phyloP scores from a whole-genome alignment of 2,797 vertebrate genomes.

The Chanos chanos region DNA sequence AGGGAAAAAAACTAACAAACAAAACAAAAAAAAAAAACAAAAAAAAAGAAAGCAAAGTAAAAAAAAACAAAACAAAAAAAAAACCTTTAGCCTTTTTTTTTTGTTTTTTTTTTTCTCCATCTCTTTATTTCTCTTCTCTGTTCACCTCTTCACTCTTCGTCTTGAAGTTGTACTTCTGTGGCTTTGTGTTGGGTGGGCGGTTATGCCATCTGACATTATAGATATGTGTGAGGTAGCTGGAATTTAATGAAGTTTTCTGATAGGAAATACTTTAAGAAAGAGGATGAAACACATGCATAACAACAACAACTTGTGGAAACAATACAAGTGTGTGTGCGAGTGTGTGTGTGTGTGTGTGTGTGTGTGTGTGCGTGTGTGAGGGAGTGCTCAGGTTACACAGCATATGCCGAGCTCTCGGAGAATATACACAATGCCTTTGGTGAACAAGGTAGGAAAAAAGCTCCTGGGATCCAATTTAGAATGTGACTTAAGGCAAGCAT shows the following conservation, averaged over 20 bases:
- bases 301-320: conserved; percentile 68
- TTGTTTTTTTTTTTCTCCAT: conserved; percentile 15
- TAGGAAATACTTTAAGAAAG: conserved; percentile 80
- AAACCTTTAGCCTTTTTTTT: conserved; percentile 77
- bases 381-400: conserved; percentile 82
- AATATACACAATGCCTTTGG: conserved; percentile 85
- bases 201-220: conserved; percentile 58
- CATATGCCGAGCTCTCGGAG: conserved; percentile 86
- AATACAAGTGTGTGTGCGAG: conserved; percentile 46
- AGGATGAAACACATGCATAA: conserved; percentile 6
- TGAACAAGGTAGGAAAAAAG: conserved; percentile 84
- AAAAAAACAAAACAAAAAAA: too few species aligned
- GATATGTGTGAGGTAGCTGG: conserved; percentile 79
- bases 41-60: too few species aligned
- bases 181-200: conserved; percentile 56
- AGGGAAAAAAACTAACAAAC: too few species aligned
- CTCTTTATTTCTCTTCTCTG: conserved; percentile 1
- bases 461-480: conserved; percentile 94
- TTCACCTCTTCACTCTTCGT: background rate
- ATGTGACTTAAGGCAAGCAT: conserved; percentile 86
- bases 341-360: conserved; percentile 25
- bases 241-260: conserved; percentile 86
- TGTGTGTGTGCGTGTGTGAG: conserved; percentile 38
- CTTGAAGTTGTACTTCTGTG: conserved; percentile 31
- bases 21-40: too few species aligned